Evolutionary conservation across 2,888 invertebrate species (phyloP).

Genomic region (Synergus laeviventris): DNA sequence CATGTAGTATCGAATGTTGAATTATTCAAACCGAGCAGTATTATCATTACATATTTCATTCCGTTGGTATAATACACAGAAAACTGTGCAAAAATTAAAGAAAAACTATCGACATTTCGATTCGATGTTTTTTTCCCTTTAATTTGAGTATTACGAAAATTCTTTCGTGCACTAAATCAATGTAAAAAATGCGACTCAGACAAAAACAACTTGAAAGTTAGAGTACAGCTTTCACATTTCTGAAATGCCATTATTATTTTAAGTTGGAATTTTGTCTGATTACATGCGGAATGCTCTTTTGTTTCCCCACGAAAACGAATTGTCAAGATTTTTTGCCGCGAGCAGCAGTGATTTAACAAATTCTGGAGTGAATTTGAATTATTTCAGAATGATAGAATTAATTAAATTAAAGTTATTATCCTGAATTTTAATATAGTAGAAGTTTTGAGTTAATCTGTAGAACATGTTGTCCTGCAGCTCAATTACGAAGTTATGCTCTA

Average conservation of each 20-base stretch:
- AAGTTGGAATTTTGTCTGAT: slow-evolving; percentile 27
- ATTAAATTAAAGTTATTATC: background rate
- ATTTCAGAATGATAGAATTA: background rate
- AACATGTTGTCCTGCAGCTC: background rate
- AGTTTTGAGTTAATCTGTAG: background rate
- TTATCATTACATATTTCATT: slow-evolving; percentile 46
- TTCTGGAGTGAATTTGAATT: background rate
- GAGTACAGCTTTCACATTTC: slow-evolving; percentile 25
- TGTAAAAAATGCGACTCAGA: slow-evolving; percentile 15
- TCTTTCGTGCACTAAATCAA: background rate
- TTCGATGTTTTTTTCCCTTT: background rate
- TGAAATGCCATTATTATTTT: slow-evolving; percentile 18
- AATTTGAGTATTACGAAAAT: background rate
- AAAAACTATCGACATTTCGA: slow-evolving; percentile 23
- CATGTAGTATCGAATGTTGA: background rate
- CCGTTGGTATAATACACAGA: slow-evolving; percentile 35
- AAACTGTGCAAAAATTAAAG: slow-evolving; percentile 23
- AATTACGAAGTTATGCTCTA: background rate
- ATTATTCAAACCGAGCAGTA: slow-evolving; percentile 43
- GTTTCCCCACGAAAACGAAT: background rate
- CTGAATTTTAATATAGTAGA: background rate
- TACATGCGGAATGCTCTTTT: slow-evolving; percentile 10
- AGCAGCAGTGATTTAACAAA: background rate
- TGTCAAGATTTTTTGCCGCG: background rate
- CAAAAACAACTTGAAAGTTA: slow-evolving; percentile 24